Conservation (phyloP, 2,797 vertebrate genomes). For the Ataeniobius toweri region DNA sequence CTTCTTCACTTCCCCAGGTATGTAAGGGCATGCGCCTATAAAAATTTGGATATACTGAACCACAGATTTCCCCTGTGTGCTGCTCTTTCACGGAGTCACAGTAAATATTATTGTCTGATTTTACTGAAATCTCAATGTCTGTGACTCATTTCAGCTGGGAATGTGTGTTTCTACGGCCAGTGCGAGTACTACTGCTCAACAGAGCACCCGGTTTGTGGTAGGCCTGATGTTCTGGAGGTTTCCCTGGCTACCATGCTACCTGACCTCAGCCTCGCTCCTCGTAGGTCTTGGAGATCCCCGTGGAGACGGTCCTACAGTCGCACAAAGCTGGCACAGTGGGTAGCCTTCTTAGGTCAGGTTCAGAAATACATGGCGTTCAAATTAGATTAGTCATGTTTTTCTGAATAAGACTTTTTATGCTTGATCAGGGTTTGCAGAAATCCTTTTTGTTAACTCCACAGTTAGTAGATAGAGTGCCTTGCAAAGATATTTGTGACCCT, state of each 20-base stretch:
- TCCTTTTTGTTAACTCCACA: background rate
- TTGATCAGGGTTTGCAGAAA: background rate
- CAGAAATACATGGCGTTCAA: too few relatives aligned
- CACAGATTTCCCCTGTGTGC: background rate
- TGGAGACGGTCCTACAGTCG: constrained; percentile 93
- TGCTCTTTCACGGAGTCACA: background rate
- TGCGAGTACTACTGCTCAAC: constrained; percentile 93
- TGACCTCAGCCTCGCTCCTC: constrained; percentile 84
- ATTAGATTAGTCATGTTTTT: too few relatives aligned
- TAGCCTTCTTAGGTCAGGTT: constrained; percentile 6
- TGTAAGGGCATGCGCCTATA: background rate
- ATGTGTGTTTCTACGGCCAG: constrained; percentile 90
- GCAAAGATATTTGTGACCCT: background rate
- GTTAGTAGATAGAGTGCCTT: background rate
- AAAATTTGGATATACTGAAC: background rate
- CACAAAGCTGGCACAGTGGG: constrained; percentile 84
- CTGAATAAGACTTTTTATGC: too few relatives aligned
- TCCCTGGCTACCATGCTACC: constrained; percentile 89
- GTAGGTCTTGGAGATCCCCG: constrained; percentile 90
- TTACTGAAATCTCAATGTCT: constrained; percentile 6
- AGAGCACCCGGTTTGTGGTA: constrained; percentile 88
- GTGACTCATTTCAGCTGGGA: constrained; percentile 79
- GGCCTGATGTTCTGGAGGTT: constrained; percentile 85
- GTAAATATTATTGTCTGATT: background rate
- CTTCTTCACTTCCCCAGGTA: constrained; percentile 89